These are phyloP conservation scores for Gorsachius goisagi DNA, from an alignment of 2,113 vertebrate species.

Conservation along the genomic window DNA sequence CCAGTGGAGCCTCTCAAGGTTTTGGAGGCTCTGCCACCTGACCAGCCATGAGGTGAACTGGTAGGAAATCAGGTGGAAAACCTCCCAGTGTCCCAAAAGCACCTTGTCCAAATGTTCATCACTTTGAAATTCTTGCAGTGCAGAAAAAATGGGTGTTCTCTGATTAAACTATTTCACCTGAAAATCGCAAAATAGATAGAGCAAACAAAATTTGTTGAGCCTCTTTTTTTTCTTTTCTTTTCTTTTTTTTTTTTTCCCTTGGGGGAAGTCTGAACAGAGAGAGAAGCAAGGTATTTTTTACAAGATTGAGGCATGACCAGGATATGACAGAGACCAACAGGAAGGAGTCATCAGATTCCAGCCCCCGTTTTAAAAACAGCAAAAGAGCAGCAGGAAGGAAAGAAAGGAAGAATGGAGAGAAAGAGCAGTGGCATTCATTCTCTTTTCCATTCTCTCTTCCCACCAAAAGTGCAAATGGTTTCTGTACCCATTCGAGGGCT, in stretches of 20 bases:
- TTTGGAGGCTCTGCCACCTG: not conserved
- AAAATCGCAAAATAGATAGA: not conserved
- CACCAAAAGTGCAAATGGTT: not conserved
- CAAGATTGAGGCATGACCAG: not conserved
- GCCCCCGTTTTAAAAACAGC: not conserved
- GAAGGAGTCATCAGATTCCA: not conserved
- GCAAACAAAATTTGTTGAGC: not conserved
- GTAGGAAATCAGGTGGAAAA: not conserved
- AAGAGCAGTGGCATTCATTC: not conserved
- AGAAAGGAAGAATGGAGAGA: too few species aligned
- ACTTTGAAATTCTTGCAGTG: not conserved
- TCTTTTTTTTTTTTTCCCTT: not conserved
- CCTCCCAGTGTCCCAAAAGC: not conserved
- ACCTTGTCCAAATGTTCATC: not conserved
- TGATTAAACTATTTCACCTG: not conserved
- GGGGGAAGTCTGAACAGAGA: not conserved
- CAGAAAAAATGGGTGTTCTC: not conserved
- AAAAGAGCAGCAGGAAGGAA: not conserved
- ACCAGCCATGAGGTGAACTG: not conserved
- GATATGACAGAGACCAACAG: not conserved
- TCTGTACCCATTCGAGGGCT: not conserved
- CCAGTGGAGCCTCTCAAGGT: not conserved
- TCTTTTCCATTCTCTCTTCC: not conserved
- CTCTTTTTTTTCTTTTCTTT: too few species aligned
- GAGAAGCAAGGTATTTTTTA: not conserved